Evolutionary conservation across 2,888 invertebrate genomes (phyloP).

Genomic region (Lottia scabra): DNA sequence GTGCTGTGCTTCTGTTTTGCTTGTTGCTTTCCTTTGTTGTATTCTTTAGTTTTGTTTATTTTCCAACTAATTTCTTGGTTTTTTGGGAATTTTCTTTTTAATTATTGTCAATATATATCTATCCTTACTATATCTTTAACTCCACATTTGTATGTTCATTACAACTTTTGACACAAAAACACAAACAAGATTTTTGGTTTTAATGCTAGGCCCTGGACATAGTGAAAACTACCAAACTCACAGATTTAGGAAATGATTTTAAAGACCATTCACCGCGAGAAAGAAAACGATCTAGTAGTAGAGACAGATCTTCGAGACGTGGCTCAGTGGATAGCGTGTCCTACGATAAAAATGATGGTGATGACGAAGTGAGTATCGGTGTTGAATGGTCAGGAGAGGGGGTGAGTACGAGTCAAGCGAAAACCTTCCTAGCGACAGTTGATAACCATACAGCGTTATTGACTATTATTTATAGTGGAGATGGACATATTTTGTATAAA

Average conservation of each 20-base stretch:
- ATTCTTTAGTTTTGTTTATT: neutral
- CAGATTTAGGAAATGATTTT: slow-evolving; percentile 76
- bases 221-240: slow-evolving; percentile 90
- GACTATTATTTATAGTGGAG: neutral
- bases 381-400: slow-evolving; percentile 60
- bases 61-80: neutral
- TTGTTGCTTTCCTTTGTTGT: slow-evolving; percentile 12
- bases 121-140: slow-evolving; percentile 2
- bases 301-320: slow-evolving; percentile 72
- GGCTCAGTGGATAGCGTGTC: slow-evolving; percentile 75
- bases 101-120: slow-evolving; percentile 7
- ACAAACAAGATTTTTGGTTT: slow-evolving; percentile 32
- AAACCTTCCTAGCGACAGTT: slow-evolving; percentile 22
- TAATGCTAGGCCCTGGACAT: slow-evolving; percentile 84
- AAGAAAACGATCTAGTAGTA: slow-evolving; percentile 73
- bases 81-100: neutral
- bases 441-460: neutral
- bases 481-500: too few relatives aligned
- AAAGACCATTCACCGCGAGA: slow-evolving; percentile 59
- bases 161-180: neutral
- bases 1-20: slow-evolving; percentile 12
- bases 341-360: slow-evolving; percentile 73
- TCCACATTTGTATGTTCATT: neutral
- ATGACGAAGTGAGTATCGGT: slow-evolving; percentile 80
- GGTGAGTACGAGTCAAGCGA: slow-evolving; percentile 60